A percentile compares a stretch with the other conserved stretches of the same genome.
Evolutionary conservation across 1,140 invertebrate genomes (phyloP).

Genomic region (Ceratina australensis): DNA sequence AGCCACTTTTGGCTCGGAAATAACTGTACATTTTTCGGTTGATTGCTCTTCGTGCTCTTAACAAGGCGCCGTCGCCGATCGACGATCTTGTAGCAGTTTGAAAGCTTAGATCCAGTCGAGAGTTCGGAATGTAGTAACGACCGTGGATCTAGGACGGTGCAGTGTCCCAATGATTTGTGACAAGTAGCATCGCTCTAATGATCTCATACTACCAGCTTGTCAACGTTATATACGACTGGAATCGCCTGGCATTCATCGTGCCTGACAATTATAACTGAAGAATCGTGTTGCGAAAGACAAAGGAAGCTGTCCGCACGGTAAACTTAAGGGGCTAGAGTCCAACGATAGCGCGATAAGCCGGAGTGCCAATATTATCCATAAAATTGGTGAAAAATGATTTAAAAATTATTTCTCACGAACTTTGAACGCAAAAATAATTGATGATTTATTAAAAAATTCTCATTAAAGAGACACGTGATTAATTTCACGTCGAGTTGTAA

Average conservation of each 20-base stretch:
- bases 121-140: not conserved
- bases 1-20: not conserved
- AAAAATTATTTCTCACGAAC: no score
- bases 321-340: no score
- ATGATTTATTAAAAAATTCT: no score
- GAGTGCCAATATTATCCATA: no score
- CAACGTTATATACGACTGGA: not conserved
- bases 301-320: no score
- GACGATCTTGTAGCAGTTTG: not conserved
- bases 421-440: no score
- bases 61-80: not conserved
- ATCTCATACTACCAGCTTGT: not conserved
- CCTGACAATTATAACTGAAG: conserved; percentile 12
- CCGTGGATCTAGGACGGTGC: not conserved
- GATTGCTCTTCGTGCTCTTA: not conserved
- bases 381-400: no score
- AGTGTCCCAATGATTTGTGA: conserved; percentile 9
- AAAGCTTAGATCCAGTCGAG: not conserved
- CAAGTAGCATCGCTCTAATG: not conserved
- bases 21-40: not conserved
- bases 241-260: not conserved
- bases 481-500: conserved; percentile 34
- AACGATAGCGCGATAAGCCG: no score
- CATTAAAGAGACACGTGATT: conserved; percentile 11
- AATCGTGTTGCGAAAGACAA: conserved; percentile 17